phyloP scores from a whole-genome alignment of 2,797 vertebrate genomes.

The Propithecus perrieri region DNA sequence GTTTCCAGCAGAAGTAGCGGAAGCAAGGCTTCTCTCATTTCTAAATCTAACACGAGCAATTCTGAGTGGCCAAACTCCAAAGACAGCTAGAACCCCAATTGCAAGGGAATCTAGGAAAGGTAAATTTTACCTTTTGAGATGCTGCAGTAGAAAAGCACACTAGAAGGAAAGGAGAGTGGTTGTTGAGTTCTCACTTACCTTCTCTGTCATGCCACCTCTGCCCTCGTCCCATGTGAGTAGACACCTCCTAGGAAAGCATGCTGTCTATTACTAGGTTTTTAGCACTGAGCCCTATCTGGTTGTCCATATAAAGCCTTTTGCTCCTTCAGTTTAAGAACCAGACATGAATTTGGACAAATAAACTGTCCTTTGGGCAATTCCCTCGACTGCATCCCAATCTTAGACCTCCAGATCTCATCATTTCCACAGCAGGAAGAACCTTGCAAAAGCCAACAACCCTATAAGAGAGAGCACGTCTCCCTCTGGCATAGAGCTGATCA shows the following conservation, averaged over 20 bases:
- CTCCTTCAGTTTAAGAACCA: background rate
- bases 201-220: fast-evolving
- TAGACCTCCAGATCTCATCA: background rate
- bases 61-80: background rate
- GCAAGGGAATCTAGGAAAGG: background rate
- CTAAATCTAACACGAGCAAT: background rate
- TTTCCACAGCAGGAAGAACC: background rate
- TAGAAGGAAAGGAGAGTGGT: background rate
- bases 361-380: background rate
- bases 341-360: background rate
- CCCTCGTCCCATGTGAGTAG: background rate
- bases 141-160: background rate
- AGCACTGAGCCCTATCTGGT: background rate
- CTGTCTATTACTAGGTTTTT: background rate
- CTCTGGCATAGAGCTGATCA: background rate
- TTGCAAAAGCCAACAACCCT: background rate
- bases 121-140: background rate
- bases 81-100: background rate
- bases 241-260: background rate
- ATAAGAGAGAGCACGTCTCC: background rate
- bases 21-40: background rate
- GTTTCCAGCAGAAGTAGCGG: background rate
- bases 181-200: background rate
- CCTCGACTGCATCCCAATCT: background rate
- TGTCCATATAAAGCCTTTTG: background rate